A percentile compares a stretch with the other conserved stretches of the same genome.
Evolutionary conservation across 2,113 vertebrate genomes (phyloP).

Genomic region (Dendropsophus ebraccatus): DNA sequence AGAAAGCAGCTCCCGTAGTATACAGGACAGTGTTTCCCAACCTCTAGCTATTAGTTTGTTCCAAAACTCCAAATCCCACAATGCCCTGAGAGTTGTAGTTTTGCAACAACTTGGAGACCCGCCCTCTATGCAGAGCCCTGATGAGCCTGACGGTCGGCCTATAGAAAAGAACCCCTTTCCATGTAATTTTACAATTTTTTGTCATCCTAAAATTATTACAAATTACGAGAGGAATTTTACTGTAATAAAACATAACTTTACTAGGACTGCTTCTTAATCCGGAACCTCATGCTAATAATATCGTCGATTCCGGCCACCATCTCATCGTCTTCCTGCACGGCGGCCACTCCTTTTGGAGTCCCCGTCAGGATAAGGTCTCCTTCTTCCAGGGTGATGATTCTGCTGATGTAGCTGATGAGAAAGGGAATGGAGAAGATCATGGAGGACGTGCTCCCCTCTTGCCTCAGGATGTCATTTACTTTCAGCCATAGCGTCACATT

Average conservation of each 20-base stretch:
- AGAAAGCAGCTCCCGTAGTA: too few relatives aligned
- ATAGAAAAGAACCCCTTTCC: too few relatives aligned
- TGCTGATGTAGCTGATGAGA: constrained; percentile 94
- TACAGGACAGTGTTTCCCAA: too few relatives aligned
- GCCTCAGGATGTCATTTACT: constrained; percentile 86
- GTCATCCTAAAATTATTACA: too few relatives aligned
- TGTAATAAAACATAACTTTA: not conserved
- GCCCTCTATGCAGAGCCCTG: too few relatives aligned
- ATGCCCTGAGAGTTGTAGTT: too few relatives aligned
- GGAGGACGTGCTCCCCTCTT: constrained; percentile 83
- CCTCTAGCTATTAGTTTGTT: too few relatives aligned
- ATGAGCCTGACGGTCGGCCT: too few relatives aligned
- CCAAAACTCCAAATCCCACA: too few relatives aligned
- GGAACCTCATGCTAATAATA: constrained; percentile 84
- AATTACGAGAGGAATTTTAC: too few relatives aligned
- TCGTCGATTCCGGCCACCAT: constrained; percentile 87
- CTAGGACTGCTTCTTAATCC: constrained; percentile 68
- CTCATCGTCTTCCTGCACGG: constrained; percentile 84
- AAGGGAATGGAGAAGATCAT: constrained; percentile 94
- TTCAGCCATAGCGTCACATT: constrained; percentile 87
- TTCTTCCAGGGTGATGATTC: constrained; percentile 86
- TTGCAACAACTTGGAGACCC: too few relatives aligned
- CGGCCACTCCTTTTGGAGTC: constrained; percentile 86
- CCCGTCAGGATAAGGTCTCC: constrained; percentile 93
- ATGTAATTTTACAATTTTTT: too few relatives aligned